Conservation (phyloP, 2,113 vertebrate species). For the Setophaga petechia region DNA sequence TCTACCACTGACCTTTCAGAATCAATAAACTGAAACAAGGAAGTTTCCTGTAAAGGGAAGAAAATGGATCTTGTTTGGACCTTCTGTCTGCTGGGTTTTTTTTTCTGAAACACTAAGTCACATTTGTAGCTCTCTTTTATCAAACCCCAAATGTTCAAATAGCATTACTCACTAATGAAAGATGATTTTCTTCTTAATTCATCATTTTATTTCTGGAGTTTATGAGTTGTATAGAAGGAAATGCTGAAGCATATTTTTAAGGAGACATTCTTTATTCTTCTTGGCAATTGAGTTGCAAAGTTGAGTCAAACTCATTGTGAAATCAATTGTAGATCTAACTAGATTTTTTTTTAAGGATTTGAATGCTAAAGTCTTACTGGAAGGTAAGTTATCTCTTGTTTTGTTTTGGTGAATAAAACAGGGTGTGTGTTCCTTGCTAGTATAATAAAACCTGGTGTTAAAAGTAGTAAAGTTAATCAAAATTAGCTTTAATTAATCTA, state of each 20-base stretch:
- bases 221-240: neutral
- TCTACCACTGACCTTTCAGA: constrained; percentile 1
- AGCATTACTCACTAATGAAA: neutral
- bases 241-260: neutral
- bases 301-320: neutral
- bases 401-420: neutral
- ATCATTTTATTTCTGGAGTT: neutral
- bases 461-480: neutral
- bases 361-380: neutral
- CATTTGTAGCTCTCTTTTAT: neutral
- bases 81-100: neutral
- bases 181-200: neutral
- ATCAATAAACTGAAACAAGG: neutral
- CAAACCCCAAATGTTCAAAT: neutral
- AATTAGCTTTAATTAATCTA: neutral
- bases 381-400: neutral
- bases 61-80: neutral
- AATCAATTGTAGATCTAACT: neutral
- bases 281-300: neutral
- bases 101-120: neutral
- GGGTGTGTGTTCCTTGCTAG: neutral
- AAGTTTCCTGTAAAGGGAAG: neutral
- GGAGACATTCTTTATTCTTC: neutral
- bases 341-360: neutral
- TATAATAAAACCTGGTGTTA: neutral